Conservation (phyloP, 2,113 vertebrate species). For the Penelope pileata region DNA sequence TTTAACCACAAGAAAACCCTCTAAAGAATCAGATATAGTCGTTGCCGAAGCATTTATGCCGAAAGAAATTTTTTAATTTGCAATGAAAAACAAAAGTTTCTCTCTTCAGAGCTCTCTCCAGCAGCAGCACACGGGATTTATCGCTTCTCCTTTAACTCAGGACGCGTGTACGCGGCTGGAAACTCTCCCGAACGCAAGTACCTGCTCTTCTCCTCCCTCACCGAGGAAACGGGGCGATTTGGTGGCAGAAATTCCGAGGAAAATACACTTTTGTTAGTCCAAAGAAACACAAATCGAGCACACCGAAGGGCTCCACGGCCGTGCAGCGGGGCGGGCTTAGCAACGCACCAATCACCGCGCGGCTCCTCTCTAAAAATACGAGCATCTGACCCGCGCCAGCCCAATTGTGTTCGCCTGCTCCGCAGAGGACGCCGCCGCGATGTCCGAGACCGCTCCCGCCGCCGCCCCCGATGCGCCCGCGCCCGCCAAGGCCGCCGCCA, state of each 20-base stretch:
- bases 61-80: constrained; percentile 67
- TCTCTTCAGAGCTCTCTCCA: constrained; percentile 53
- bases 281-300: constrained; percentile 81
- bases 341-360: constrained; percentile 77
- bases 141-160: constrained; percentile 55
- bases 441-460: constrained; percentile 79
- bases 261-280: constrained; percentile 75
- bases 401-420: constrained; percentile 40
- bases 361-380: constrained; percentile 78
- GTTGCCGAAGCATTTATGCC: not conserved
- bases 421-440: not conserved
- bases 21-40: constrained; percentile 3
- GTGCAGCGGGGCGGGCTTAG: constrained; percentile 65
- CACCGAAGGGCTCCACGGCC: constrained; percentile 50
- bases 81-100: constrained; percentile 74
- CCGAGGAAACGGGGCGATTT: constrained; percentile 26
- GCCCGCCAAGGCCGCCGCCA: constrained; percentile 68
- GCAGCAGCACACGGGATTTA: constrained; percentile 57
- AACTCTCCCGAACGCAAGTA: constrained; percentile 68
- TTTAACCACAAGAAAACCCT: constrained; percentile 47
- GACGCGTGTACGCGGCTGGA: not conserved
- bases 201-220: constrained; percentile 39
- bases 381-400: constrained; percentile 43
- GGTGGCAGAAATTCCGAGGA: constrained; percentile 61
- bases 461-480: constrained; percentile 63